Evolutionary conservation across 2,113 vertebrate genomes (phyloP).

Genomic region (Quiscalus mexicanus): DNA sequence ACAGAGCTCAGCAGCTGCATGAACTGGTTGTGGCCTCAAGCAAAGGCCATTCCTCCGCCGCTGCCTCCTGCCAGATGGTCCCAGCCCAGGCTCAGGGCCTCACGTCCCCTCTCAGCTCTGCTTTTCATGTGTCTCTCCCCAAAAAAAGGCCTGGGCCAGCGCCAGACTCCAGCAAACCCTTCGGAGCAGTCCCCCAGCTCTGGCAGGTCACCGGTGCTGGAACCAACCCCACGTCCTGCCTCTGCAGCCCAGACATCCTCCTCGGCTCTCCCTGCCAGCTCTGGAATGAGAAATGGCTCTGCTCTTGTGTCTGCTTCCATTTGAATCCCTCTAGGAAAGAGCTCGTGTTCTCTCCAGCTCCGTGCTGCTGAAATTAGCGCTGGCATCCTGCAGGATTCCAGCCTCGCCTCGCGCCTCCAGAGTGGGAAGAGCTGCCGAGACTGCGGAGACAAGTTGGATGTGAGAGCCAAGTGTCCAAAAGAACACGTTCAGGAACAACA

Average conservation of each 20-base stretch:
- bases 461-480: slow-evolving; percentile 24
- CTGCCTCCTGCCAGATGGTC: background rate
- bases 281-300: slow-evolving; percentile 22
- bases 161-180: background rate
- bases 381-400: slow-evolving; percentile 7
- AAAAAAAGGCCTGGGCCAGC: background rate
- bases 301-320: slow-evolving; percentile 48
- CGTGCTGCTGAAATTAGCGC: slow-evolving; percentile 59
- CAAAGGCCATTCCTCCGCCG: background rate
- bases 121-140: background rate
- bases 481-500: background rate
- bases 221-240: background rate
- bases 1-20: background rate
- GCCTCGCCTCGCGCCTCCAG: background rate
- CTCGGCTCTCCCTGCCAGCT: slow-evolving; percentile 30
- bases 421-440: background rate
- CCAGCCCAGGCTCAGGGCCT: slow-evolving; percentile 9
- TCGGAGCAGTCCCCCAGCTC: background rate
- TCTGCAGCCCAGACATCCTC: slow-evolving; percentile 51
- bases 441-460: background rate
- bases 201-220: slow-evolving; percentile 35
- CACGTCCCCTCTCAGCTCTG: background rate
- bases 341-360: slow-evolving; percentile 27
- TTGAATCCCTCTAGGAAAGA: slow-evolving; percentile 50
- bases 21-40: background rate